A percentile compares a stretch with the other conserved stretches of the same genome.
These are phyloP conservation scores for Coleophora deauratella DNA, from an alignment of 2,888 invertebrate species.

Conservation along the genomic window DNA sequence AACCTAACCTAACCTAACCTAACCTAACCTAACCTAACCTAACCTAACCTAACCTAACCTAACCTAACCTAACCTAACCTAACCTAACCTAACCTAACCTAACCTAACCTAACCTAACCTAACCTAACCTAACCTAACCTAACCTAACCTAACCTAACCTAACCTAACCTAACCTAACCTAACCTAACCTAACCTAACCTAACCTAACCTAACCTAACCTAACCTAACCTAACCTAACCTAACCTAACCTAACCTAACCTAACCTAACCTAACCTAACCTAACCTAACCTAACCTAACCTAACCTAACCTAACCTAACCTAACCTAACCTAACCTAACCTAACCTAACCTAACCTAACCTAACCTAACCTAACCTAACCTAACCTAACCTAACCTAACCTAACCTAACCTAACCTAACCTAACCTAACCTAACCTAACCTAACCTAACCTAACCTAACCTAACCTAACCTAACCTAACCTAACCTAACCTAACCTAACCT, in stretches of 20 bases:
- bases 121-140: conserved; percentile 11
- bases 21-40: conserved; percentile 11
- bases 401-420: conserved; percentile 11
- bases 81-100: conserved; percentile 11
- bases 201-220: conserved; percentile 23
- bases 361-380: conserved; percentile 12
- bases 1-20: conserved; percentile 12
- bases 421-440: conserved; percentile 11
- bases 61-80: conserved; percentile 11
- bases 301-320: conserved; percentile 11
- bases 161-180: conserved; percentile 16
- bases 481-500: conserved; percentile 11
- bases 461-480: conserved; percentile 11
- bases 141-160: conserved; percentile 14
- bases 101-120: conserved; percentile 10
- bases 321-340: conserved; percentile 11
- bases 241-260: conserved; percentile 16
- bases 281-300: conserved; percentile 10
- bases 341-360: conserved; percentile 11
- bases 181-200: conserved; percentile 13
- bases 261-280: conserved; percentile 11
- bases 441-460: conserved; percentile 12
- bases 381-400: conserved; percentile 10
- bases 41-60: conserved; percentile 11
- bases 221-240: conserved; percentile 18